A percentile compares a stretch with the other conserved stretches of the same genome.
phyloP scores from a whole-genome alignment of 1,140 invertebrate species.

The Drosophila ananassae region DNA sequence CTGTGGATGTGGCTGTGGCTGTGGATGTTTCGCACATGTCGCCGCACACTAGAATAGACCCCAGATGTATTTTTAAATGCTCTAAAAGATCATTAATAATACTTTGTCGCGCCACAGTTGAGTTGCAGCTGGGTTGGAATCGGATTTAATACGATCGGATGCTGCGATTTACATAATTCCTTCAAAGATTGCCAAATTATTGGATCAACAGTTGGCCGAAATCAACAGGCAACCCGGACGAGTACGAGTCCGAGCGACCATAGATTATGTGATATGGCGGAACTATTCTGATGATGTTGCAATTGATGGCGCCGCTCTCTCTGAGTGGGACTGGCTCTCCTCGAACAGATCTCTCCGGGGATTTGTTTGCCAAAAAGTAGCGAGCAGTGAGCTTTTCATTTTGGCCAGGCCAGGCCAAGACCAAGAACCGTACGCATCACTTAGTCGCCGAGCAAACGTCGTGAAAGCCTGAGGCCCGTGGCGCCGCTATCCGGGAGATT shows the following conservation, averaged over 20 bases:
- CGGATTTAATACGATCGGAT: constrained; percentile 9
- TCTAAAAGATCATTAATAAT: constrained; percentile 76
- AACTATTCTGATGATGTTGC: constrained; percentile 49
- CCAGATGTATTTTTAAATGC: constrained; percentile 72
- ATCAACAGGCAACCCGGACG: not conserved
- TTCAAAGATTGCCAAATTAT: constrained; percentile 47
- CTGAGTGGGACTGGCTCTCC: not conserved
- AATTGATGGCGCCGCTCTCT: constrained; percentile 44
- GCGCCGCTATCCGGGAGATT: constrained; percentile 51
- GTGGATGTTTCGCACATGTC: constrained; percentile 56
- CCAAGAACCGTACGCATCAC: constrained; percentile 36
- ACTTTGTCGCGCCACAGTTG: constrained; percentile 64
- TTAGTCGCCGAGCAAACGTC: constrained; percentile 72
- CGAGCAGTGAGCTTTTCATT: constrained; percentile 52
- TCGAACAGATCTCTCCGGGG: not conserved
- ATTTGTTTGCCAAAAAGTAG: constrained; percentile 37
- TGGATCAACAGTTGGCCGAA: constrained; percentile 53
- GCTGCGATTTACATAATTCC: constrained; percentile 61
- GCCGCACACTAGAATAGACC: constrained; percentile 46
- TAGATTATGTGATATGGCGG: constrained; percentile 53
- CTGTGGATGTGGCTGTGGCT: constrained; percentile 15
- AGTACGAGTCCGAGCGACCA: constrained; percentile 6
- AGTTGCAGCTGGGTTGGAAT: constrained; percentile 59
- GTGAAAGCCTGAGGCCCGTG: constrained; percentile 61
- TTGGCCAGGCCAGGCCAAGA: constrained; percentile 44